Percentiles rank a stretch among this genome's conserved stretches.
phyloP scores from a whole-genome alignment of 2,888 invertebrate genomes.

The Abscondita cerata region DNA sequence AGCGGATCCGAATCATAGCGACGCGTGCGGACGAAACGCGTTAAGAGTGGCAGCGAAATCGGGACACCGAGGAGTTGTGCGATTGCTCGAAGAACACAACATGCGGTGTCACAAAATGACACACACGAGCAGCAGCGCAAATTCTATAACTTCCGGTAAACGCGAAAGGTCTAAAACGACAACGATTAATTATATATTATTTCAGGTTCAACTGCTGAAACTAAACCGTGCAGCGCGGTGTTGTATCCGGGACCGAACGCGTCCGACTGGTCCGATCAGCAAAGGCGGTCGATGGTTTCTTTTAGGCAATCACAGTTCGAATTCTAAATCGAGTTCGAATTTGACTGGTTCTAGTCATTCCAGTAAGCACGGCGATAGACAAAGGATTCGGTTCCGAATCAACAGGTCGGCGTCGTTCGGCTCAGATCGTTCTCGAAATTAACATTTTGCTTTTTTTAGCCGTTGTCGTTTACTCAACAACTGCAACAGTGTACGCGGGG shows the following conservation, averaged over 20 bases:
- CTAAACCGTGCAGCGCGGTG: slow-evolving; percentile 68
- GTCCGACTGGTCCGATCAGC: slow-evolving; percentile 60
- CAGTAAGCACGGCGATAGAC: slow-evolving; percentile 56
- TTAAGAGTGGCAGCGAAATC: slow-evolving; percentile 90
- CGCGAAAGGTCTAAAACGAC: neutral
- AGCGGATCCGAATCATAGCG: slow-evolving; percentile 85
- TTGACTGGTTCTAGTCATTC: slow-evolving; percentile 67
- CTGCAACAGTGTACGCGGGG: slow-evolving; percentile 83
- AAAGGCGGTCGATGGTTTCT: slow-evolving; percentile 63
- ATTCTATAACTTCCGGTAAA: slow-evolving; percentile 57
- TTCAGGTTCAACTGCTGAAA: slow-evolving; percentile 68
- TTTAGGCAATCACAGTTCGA: slow-evolving; percentile 75
- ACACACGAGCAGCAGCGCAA: slow-evolving; percentile 55
- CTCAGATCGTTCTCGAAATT: neutral
- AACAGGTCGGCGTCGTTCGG: slow-evolving; percentile 43
- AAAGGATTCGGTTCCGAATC: slow-evolving; percentile 49
- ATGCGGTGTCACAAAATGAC: slow-evolving; percentile 53
- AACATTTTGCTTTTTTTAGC: slow-evolving; percentile 57
- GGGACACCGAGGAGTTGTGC: slow-evolving; percentile 85
- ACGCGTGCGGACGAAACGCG: slow-evolving; percentile 86
- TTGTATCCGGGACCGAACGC: slow-evolving; percentile 58
- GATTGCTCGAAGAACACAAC: slow-evolving; percentile 75
- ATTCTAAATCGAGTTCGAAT: slow-evolving; percentile 82
- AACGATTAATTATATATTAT: neutral
- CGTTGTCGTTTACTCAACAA: slow-evolving; percentile 91